These are phyloP conservation scores for Episyrphus balteatus DNA, from an alignment of 1,140 invertebrate species.

Conservation along the genomic window DNA sequence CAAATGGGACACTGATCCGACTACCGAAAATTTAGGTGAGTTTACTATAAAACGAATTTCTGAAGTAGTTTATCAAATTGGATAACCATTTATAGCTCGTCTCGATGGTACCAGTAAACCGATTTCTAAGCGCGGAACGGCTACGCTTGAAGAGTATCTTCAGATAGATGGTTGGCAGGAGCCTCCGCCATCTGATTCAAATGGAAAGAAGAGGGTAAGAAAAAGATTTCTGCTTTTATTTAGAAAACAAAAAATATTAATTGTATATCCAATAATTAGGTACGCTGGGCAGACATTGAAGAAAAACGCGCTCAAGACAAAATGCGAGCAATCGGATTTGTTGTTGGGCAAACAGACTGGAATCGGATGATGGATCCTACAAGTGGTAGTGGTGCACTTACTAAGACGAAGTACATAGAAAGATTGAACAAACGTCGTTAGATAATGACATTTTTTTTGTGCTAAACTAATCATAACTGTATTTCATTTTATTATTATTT, in stretches of 20 bases:
- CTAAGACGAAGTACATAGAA: constrained; percentile 88
- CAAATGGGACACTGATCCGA: constrained; percentile 34
- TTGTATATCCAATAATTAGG: constrained; percentile 45
- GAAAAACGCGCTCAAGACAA: constrained; percentile 80
- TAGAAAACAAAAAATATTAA: neutral
- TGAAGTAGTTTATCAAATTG: neutral
- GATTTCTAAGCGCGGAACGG: constrained; percentile 38
- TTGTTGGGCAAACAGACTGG: constrained; percentile 92
- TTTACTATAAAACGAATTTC: neutral
- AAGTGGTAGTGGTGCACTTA: constrained; percentile 76
- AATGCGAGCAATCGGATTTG: constrained; percentile 86
- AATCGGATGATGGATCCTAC: constrained; percentile 85
- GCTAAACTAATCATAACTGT: no score
- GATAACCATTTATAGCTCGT: constrained; percentile 56
- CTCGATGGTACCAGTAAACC: constrained; percentile 70
- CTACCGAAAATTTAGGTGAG: constrained; percentile 31
- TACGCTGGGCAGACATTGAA: constrained; percentile 95
- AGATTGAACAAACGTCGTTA: constrained; percentile 28
- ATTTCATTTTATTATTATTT: no score
- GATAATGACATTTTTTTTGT: neutral
- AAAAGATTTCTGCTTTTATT: neutral
- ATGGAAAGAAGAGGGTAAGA: constrained; percentile 83
- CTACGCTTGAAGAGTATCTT: constrained; percentile 83
- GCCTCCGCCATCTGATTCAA: constrained; percentile 40
- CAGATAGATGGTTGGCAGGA: constrained; percentile 71